Conservation (phyloP, 2,797 vertebrate species). For the Sebastes oblongus region DNA sequence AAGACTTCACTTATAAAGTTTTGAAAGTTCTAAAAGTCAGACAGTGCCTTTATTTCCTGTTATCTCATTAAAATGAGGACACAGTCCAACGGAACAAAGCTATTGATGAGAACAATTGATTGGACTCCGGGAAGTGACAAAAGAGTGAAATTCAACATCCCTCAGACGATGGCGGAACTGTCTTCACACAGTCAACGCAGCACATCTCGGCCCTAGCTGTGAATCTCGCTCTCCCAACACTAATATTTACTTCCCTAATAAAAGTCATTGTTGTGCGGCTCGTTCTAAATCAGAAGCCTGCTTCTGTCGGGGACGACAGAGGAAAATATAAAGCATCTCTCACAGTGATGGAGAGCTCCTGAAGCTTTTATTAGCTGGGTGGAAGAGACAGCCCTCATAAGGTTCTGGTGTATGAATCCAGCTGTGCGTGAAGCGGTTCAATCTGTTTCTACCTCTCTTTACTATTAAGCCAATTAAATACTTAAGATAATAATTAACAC, state of each 20-base stretch:
- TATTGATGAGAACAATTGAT: conserved; percentile 67
- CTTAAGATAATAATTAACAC: conserved; percentile 25
- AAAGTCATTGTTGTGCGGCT: conserved; percentile 58
- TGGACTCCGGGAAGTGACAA: conserved; percentile 42
- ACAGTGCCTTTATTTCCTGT: conserved; percentile 30
- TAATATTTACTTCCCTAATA: conserved; percentile 75
- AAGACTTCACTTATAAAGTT: conserved; percentile 16
- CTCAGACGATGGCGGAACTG: not conserved
- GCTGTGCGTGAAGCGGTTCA: conserved; percentile 33
- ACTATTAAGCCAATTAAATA: conserved; percentile 25
- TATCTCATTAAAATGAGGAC: conserved; percentile 56
- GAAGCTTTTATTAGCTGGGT: conserved; percentile 58
- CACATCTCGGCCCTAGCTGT: conserved; percentile 34
- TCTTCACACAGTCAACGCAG: conserved; percentile 4
- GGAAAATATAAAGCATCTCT: conserved; percentile 62
- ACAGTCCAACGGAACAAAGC: conserved; percentile 20
- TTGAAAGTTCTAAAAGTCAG: conserved; percentile 41
- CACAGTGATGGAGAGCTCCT: conserved; percentile 52
- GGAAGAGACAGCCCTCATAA: conserved; percentile 42
- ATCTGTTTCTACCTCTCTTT: conserved; percentile 18
- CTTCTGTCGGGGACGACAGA: conserved; percentile 60
- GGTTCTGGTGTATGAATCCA: conserved; percentile 38
- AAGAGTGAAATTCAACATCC: conserved; percentile 31
- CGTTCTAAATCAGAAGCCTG: conserved; percentile 64
- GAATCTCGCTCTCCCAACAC: conserved; percentile 39